Base-by-base conservation (phyloP, 2,888 invertebrate genomes). In the Stegophylla sp. region DNA sequence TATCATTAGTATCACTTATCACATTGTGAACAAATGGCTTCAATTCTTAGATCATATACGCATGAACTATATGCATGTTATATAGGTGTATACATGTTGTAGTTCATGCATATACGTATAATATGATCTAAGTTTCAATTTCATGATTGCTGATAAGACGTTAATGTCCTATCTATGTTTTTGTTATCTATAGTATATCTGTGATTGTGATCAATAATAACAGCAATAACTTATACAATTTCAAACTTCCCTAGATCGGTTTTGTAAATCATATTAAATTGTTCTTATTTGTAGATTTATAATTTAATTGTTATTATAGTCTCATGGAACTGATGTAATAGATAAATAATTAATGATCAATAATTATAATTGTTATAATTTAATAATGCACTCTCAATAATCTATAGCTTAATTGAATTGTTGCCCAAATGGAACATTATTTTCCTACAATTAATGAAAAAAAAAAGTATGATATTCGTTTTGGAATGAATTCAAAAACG, bases 391-490 rank as follows among this genome's bases (percentile, higher is more conserved):
- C 4, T 7, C 3, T 1, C n/a, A 43, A 66, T 43, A 23, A 53
- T 66, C 4, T 17, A 51, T 64, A 4, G 53, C 26, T 51, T 15
- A 34, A 75, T 45, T 64, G 20, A 56, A 10, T 53, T 17, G 1
- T 0, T 17, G 1, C 0, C 2, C 63, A 41, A 75, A 76, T 76
- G 75, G 75, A 76, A 43, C 51, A 76, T 53, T 76, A 76, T 53
- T 76, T 66, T 43, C 53, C 75, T 3, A 26, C 64, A 1, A 66
- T 64, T 26, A 41, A 66, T 53, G 64, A 66, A 51, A 53, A 66
- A n/a, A 76, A 76, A 41, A 76, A 66, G 26, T 26, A 76, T 66
- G 75, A 76, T 0, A 41, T n/a, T 28, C 56, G 77, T 28, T 41
- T 23, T 4, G 61, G n/a, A 41, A 79, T 48, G 61, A 26, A 28